phyloP scores from a whole-genome alignment of 1,140 invertebrate species.

The Chrysopa pallens region DNA sequence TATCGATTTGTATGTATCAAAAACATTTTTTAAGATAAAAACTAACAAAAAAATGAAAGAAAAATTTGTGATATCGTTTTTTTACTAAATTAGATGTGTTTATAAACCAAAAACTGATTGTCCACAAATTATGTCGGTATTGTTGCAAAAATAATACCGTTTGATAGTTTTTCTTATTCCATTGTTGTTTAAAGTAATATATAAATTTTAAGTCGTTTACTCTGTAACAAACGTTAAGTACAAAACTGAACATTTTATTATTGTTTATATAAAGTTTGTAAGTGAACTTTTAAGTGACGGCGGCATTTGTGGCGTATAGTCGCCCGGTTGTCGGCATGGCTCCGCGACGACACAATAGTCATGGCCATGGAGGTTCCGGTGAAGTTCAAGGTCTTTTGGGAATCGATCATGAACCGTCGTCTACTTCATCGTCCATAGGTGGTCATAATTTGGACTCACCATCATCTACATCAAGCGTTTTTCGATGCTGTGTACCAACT shows the following conservation, averaged over 20 bases:
- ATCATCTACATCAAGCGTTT: conserved; percentile 23
- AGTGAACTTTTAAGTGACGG: neutral
- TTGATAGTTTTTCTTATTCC: neutral
- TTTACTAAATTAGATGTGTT: too few relatives aligned
- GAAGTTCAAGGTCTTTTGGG: conserved; percentile 17
- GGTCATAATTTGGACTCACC: conserved; percentile 14
- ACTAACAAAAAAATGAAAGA: too few relatives aligned
- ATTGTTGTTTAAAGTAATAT: neutral
- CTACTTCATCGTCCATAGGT: conserved; percentile 19
- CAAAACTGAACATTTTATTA: too few relatives aligned
- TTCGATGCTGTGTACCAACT: conserved; percentile 63
- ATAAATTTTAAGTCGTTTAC: neutral
- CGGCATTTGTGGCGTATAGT: conserved; percentile 5
- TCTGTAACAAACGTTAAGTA: neutral
- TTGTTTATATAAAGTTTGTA: neutral
- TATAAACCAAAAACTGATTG: too few relatives aligned
- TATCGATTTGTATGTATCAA: too few relatives aligned
- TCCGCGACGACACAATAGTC: conserved; percentile 17
- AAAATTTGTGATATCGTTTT: too few relatives aligned
- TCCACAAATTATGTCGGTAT: too few relatives aligned
- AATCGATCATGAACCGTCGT: conserved; percentile 19
- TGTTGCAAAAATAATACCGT: neutral
- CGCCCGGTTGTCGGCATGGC: conserved; percentile 11
- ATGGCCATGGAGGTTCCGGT: conserved; percentile 1
- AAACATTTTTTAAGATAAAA: too few relatives aligned